Evolutionary conservation across 2,797 vertebrate species (phyloP).

Genomic region (Alcedo atthis): DNA sequence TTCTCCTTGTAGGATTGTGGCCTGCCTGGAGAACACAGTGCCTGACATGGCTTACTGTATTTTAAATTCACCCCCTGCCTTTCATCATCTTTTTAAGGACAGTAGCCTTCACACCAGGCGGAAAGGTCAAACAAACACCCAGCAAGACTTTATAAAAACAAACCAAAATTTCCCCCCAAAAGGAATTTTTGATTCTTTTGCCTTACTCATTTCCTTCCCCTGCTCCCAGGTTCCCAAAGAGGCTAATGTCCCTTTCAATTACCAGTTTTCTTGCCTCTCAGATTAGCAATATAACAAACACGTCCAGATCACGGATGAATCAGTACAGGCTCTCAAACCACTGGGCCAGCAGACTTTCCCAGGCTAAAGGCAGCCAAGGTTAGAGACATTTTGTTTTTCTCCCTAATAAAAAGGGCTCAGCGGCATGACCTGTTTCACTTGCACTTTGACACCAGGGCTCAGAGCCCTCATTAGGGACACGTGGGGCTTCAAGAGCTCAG

Average conservation of each 20-base stretch:
- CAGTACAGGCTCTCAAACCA: neutral
- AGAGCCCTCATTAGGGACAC: neutral
- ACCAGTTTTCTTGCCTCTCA: constrained; percentile 11
- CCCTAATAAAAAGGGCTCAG: neutral
- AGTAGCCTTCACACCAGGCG: neutral
- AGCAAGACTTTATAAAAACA: constrained; percentile 47
- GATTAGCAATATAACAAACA: constrained; percentile 19
- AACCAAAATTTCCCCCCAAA: constrained; percentile 9
- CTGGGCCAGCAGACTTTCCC: constrained; percentile 41
- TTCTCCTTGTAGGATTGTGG: neutral
- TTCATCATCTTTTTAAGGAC: constrained; percentile 24
- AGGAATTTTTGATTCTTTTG: constrained; percentile 10
- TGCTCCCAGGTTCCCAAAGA: constrained; percentile 39
- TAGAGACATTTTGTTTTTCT: constrained; percentile 31
- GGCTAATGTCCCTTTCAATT: constrained; percentile 4
- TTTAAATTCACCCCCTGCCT: constrained; percentile 30
- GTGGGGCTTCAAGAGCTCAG: neutral
- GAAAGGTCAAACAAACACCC: constrained; percentile 51
- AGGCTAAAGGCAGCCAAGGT: constrained; percentile 11
- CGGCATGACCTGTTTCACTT: neutral
- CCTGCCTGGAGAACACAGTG: neutral
- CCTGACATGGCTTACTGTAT: neutral
- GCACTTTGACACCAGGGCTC: constrained; percentile 33
- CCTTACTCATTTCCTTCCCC: constrained; percentile 63
- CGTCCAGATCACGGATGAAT: neutral